Evolutionary conservation across 92 coral and sea anemone genomes (phyloP).

Genomic region (Bergia puertoricense): DNA sequence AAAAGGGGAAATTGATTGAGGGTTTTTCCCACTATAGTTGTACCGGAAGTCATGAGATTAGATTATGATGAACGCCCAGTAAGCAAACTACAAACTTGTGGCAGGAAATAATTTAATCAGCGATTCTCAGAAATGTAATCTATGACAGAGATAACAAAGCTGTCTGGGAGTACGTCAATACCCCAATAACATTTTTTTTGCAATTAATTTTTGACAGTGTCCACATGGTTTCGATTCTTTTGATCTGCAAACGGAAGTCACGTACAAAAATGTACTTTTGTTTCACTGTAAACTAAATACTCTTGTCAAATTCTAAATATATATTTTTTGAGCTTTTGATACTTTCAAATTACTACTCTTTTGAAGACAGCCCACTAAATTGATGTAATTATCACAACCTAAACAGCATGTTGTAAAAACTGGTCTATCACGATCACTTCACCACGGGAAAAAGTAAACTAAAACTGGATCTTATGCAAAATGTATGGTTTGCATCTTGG

Average conservation of each 20-base stretch:
- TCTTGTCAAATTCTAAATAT: constrained; percentile 19
- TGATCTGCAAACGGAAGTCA: not conserved
- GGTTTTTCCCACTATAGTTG: not conserved
- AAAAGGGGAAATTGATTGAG: not conserved
- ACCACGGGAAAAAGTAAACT: not conserved
- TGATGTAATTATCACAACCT: not conserved
- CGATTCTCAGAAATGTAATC: not conserved
- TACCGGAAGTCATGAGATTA: constrained; percentile 10
- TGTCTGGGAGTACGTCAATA: not conserved
- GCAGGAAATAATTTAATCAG: not conserved
- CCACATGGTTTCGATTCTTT: not conserved
- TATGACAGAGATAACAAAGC: not conserved
- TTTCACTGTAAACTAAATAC: too few relatives aligned
- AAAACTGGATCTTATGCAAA: too few relatives aligned
- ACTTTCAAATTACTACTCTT: not conserved
- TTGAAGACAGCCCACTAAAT: too few relatives aligned
- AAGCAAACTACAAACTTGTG: not conserved
- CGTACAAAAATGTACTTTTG: not conserved
- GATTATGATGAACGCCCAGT: constrained; percentile 1
- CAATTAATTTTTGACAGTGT: not conserved
- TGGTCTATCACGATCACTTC: too few relatives aligned
- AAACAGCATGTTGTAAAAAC: not conserved
- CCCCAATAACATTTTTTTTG: not conserved
- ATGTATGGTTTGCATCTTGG: not conserved
- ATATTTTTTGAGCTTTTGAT: not conserved